Evolutionary conservation across 2,113 vertebrate species (phyloP).

Genomic region (Melanostigma gelatinosum): DNA sequence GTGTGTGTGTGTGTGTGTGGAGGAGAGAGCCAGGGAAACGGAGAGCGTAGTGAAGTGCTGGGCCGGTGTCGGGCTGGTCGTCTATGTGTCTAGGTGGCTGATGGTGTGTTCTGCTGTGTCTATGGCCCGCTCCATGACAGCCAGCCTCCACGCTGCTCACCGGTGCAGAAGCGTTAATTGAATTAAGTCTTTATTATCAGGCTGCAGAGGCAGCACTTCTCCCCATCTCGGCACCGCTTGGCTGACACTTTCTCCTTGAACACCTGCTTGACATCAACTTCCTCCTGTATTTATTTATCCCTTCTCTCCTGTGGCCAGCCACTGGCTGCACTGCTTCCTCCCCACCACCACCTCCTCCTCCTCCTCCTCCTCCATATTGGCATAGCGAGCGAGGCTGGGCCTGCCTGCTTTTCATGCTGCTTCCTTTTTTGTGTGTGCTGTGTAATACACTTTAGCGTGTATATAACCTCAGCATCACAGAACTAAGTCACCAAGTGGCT

Average conservation of each 20-base stretch:
- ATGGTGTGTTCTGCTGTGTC: slow-evolving; percentile 60
- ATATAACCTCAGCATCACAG: slow-evolving; percentile 46
- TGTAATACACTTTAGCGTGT: slow-evolving; percentile 20
- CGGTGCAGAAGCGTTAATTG: slow-evolving; percentile 84
- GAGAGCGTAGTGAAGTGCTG: slow-evolving; percentile 23
- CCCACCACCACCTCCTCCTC: slow-evolving; percentile 44
- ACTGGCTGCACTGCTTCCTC: slow-evolving; percentile 68
- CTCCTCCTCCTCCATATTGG: slow-evolving; percentile 61
- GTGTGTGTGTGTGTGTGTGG: background rate
- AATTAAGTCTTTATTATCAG: slow-evolving; percentile 87
- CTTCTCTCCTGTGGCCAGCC: slow-evolving; percentile 77
- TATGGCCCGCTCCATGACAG: slow-evolving; percentile 69
- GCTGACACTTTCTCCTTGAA: slow-evolving; percentile 89
- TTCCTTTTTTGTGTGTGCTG: slow-evolving; percentile 14
- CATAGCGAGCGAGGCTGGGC: slow-evolving; percentile 30
- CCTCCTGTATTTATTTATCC: slow-evolving; percentile 84
- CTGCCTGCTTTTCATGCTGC: slow-evolving; percentile 38
- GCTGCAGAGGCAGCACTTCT: slow-evolving; percentile 86
- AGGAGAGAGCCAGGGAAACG: slow-evolving; percentile 3
- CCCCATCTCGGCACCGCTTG: slow-evolving; percentile 79
- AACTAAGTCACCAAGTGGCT: background rate
- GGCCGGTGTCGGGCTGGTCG: slow-evolving; percentile 43
- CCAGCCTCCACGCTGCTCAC: slow-evolving; percentile 79
- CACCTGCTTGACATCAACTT: slow-evolving; percentile 87
- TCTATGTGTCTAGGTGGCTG: slow-evolving; percentile 52